These are phyloP conservation scores for Sebastolobus alascanus DNA, from an alignment of 2,797 vertebrate genomes.

Conservation along the genomic window DNA sequence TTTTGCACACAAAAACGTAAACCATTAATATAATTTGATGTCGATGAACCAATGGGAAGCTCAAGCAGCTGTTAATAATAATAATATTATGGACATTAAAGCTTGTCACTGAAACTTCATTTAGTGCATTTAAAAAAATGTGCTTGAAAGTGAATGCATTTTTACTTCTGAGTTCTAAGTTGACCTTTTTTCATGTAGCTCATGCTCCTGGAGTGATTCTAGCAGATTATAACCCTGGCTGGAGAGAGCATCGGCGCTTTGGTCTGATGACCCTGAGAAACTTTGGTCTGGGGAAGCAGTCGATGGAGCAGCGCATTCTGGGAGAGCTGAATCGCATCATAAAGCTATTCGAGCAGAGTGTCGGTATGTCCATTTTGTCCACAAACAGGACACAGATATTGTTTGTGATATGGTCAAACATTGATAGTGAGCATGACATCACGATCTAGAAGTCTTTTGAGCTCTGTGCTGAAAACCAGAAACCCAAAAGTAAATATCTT, in stretches of 20 bases:
- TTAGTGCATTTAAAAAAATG: not conserved
- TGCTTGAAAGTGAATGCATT: not conserved
- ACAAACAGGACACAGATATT: not conserved
- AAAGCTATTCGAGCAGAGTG: conserved; percentile 49
- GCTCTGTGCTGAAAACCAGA: not conserved
- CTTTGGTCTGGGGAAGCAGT: conserved; percentile 75
- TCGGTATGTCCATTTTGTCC: not conserved
- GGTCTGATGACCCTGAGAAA: conserved; percentile 76
- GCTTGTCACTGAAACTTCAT: not conserved
- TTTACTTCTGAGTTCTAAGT: not conserved
- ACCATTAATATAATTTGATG: not conserved
- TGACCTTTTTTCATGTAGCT: not conserved
- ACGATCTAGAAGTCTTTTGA: not conserved
- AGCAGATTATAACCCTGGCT: conserved; percentile 56
- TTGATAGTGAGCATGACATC: not conserved
- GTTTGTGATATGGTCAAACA: not conserved
- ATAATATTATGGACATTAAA: not conserved
- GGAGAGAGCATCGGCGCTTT: conserved; percentile 78
- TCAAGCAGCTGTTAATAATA: not conserved
- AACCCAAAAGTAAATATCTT: not conserved
- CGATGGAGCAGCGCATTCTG: conserved; percentile 77
- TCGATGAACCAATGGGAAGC: not conserved
- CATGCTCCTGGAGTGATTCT: conserved; percentile 56
- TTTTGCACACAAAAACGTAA: not conserved
- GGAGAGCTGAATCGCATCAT: conserved; percentile 45